Conservation (phyloP, 1,140 invertebrate species). For the Pararge aegeria region DNA sequence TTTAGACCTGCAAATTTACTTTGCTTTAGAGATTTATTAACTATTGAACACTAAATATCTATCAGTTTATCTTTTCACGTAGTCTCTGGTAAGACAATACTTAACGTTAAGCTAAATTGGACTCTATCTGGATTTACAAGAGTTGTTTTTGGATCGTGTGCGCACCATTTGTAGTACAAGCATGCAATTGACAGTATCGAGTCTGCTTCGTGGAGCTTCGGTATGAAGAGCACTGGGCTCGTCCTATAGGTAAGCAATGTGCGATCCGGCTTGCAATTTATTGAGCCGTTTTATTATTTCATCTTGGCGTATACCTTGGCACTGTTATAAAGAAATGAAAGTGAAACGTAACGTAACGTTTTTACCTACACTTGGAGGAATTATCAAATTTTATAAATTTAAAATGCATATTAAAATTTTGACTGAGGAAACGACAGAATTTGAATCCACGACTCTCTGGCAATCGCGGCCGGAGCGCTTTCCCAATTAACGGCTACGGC, state of each 20-base stretch:
- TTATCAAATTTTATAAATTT: no score
- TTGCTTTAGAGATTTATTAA: no score
- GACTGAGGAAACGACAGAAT: no score
- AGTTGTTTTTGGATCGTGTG: background rate
- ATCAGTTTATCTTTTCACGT: background rate
- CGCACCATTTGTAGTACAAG: constrained; percentile 25
- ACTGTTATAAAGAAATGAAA: background rate
- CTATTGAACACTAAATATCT: no score
- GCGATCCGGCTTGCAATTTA: constrained; percentile 22
- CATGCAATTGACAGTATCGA: constrained; percentile 52
- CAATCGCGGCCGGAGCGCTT: no score
- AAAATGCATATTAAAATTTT: no score
- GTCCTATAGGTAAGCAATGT: constrained; percentile 34
- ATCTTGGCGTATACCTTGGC: no score
- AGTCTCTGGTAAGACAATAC: background rate
- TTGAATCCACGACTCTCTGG: no score
- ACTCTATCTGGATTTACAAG: background rate
- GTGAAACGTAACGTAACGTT: background rate
- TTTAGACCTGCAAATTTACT: no score
- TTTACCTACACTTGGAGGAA: no score
- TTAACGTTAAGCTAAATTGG: background rate
- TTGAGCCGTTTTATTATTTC: constrained; percentile 4
- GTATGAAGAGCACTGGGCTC: constrained; percentile 42
- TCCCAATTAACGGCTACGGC: no score
- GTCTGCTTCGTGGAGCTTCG: constrained; percentile 34